Base-by-base conservation (phyloP, 2,888 invertebrate species). In the Dicyrtomina minuta region DNA sequence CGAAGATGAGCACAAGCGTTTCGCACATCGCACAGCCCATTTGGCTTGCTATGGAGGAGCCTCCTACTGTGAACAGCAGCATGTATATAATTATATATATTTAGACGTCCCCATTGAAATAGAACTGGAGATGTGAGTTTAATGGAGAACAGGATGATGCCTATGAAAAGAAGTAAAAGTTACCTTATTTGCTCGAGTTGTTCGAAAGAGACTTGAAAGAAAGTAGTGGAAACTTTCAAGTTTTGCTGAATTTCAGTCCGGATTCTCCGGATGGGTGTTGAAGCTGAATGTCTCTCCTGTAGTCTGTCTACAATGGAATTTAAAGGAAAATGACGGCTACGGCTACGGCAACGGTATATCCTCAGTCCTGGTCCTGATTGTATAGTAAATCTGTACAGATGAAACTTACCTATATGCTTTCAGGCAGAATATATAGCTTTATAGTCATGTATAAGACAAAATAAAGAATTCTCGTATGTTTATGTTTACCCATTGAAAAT, bases 211-310 rank as follows among this genome's bases (percentile, higher is more conserved):
- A 33, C n/a, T 33, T 39, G 41, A 17, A 27, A 39, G 56, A 56
- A 33, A 27, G n/a, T n/a, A 39, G 41, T n/a, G 27, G 22, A 58
- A 62, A 62, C 26, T 62, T 62, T 61, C 49, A 49, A 62, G 27
- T 62, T 33, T 62, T 62, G 49, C 27, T 27, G 49, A 49, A 46
- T 62, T 49, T 26, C 1, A 3, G 56, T 26, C 24, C 5, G 27
- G 49, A 26, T 62, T 1, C 27, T 26, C 24, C 5, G 27, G 49
- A 26, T 62, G 44, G 62, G 62, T 62, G 62, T 62, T 62, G 49
- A 62, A 62, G 62, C 27, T 46, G 44, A 62, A 49, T 61, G 62
- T 49, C 49, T 27, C 27, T 17, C 15, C 62, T 62, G 6, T 6
- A n/a, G 33, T 27, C 15, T 26, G 33, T 27, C 15, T 26, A 46